phyloP scores from a whole-genome alignment of 2,797 vertebrate genomes.

The Acomys russatus region DNA sequence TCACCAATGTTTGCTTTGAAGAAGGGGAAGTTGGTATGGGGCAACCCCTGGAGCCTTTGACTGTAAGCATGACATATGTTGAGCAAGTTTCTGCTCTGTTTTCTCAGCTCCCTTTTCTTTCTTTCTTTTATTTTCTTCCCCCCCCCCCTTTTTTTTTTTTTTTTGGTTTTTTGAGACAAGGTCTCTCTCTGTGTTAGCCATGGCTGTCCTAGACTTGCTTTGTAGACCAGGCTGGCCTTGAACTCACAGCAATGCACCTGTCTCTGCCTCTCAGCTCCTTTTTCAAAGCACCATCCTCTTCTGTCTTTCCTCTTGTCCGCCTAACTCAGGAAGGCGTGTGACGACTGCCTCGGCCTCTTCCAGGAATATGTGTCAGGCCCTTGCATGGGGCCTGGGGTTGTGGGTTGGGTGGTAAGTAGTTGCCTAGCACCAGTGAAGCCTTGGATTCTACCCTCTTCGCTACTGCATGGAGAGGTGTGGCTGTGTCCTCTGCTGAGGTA shows the following conservation, averaged over 20 bases:
- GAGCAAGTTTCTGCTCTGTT: constrained; percentile 1
- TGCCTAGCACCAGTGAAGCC: not conserved
- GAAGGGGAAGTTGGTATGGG: constrained; percentile 56
- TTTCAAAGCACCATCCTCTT: not conserved
- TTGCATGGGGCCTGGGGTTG: not conserved
- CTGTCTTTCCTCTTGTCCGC: not conserved
- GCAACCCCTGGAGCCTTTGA: not conserved
- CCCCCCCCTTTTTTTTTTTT: no score
- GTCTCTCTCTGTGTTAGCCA: no score
- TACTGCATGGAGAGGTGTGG: not conserved
- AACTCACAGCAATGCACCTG: no score
- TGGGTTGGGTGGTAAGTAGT: not conserved
- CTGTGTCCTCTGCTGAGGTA: no score
- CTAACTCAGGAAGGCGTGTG: no score
- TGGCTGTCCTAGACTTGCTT: no score
- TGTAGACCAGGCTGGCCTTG: no score
- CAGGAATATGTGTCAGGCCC: not conserved
- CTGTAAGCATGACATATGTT: not conserved
- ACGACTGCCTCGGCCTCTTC: not conserved
- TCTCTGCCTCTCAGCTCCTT: not conserved
- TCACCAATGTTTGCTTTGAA: not conserved
- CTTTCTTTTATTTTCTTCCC: no score
- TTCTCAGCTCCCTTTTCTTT: no score
- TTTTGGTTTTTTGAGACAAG: no score
- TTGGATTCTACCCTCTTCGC: not conserved